Percentiles rank a stretch among this genome's conserved stretches.
These are phyloP conservation scores for Datnioides undecimradiatus DNA, from an alignment of 2,113 vertebrate genomes.

Conservation along the genomic window DNA sequence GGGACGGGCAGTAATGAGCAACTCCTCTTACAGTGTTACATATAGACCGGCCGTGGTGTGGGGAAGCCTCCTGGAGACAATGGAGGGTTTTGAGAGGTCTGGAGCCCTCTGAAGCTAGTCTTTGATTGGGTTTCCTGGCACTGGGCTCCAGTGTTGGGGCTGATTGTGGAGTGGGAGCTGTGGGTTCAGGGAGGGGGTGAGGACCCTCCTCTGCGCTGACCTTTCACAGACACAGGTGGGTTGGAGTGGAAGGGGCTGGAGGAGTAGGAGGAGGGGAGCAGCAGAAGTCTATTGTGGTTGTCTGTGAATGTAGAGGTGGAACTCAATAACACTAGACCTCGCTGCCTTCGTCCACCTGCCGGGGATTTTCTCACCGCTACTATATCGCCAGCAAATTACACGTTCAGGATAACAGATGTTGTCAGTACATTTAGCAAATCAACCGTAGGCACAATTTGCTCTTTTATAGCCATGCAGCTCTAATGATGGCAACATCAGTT, in stretches of 20 bases:
- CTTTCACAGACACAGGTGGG: slow-evolving; percentile 81
- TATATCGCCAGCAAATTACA: slow-evolving; percentile 48
- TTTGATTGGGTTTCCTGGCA: slow-evolving; percentile 83
- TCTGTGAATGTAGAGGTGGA: slow-evolving; percentile 71
- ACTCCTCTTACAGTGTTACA: slow-evolving; percentile 82
- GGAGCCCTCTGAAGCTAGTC: slow-evolving; percentile 71
- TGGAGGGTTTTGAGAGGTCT: slow-evolving; percentile 75
- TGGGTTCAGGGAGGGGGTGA: slow-evolving; percentile 52
- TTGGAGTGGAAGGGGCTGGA: slow-evolving; percentile 53
- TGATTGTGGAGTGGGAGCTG: slow-evolving; percentile 67
- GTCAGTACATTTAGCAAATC: slow-evolving; percentile 15
- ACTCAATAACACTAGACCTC: slow-evolving; percentile 67
- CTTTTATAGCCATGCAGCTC: neutral
- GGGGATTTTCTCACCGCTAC: slow-evolving; percentile 68
- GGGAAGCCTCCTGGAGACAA: slow-evolving; percentile 77
- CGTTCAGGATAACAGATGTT: slow-evolving; percentile 24
- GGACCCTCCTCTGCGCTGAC: slow-evolving; percentile 76
- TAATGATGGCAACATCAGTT: neutral
- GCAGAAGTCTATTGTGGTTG: slow-evolving; percentile 63
- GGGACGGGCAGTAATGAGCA: slow-evolving; percentile 79
- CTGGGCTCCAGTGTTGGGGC: slow-evolving; percentile 69
- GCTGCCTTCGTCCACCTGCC: slow-evolving; percentile 68
- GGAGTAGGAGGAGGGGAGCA: slow-evolving; percentile 40
- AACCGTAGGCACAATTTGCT: neutral
- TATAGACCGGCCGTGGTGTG: slow-evolving; percentile 63